Conservation (phyloP, 2,797 vertebrate species). For the Lepus townsendii region DNA sequence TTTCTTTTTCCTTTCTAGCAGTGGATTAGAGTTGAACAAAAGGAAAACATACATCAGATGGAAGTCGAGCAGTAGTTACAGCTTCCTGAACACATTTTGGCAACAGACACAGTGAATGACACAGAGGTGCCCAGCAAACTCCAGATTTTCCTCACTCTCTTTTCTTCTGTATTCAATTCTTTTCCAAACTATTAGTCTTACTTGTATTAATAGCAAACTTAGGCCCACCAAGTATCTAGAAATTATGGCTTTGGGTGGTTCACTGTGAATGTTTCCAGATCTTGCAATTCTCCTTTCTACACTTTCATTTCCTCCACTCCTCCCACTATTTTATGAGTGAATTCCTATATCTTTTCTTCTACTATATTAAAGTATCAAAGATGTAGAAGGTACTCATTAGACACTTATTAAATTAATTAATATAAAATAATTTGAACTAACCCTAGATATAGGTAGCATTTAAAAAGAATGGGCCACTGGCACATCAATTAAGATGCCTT, state of each 20-base stretch:
- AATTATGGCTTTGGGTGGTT: no score
- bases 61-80: background rate
- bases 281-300: background rate
- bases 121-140: background rate
- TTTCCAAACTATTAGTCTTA: background rate
- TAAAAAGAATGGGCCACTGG: no score
- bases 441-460: background rate
- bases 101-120: background rate
- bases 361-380: background rate
- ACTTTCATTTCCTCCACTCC: background rate
- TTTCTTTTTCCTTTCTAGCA: background rate
- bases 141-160: background rate
- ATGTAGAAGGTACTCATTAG: background rate
- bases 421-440: background rate
- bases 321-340: background rate
- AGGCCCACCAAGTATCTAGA: no score
- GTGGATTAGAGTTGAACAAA: background rate
- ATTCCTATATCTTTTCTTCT: background rate
- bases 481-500: no score
- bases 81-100: background rate
- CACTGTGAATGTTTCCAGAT: background rate
- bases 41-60: background rate
- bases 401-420: constrained; percentile 1
- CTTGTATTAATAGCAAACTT: background rate
- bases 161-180: background rate